A percentile compares a stretch with the other conserved stretches of the same genome.
Evolutionary conservation across 2,888 invertebrate species (phyloP).

Genomic region (Heteromurus nitidus): DNA sequence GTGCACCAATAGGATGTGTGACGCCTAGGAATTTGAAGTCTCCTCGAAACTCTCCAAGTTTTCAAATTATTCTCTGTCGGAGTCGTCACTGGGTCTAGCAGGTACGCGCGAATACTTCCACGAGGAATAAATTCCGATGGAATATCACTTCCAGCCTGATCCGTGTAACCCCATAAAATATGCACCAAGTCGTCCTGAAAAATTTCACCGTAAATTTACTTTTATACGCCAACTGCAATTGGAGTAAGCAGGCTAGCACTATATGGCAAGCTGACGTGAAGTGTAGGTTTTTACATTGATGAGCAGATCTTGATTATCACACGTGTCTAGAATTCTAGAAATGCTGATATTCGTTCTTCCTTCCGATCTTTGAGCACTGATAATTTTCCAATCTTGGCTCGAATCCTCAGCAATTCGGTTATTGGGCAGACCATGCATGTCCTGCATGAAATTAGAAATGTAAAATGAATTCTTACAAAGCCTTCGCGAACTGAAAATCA

Average conservation of each 20-base stretch:
- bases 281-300: background rate
- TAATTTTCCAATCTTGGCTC: background rate
- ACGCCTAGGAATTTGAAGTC: background rate
- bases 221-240: background rate
- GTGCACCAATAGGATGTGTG: constrained; percentile 10
- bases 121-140: background rate
- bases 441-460: background rate
- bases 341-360: background rate
- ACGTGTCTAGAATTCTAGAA: background rate
- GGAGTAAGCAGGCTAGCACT: no score
- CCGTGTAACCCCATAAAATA: background rate
- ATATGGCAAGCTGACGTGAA: no score
- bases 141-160: background rate
- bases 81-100: background rate
- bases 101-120: background rate
- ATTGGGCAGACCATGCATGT: constrained; percentile 10
- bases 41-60: constrained; percentile 2
- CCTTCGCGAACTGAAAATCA: background rate
- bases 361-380: background rate
- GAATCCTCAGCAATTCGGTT: background rate
- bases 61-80: background rate
- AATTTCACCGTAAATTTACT: no score
- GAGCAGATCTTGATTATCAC: constrained; percentile 6
- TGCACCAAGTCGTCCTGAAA: constrained; percentile 17
- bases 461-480: background rate